Evolutionary conservation across 2,888 invertebrate genomes (phyloP), one percentile per base, ranked within the genome.

Genomic region (Drosophila mayaguana): DNA sequence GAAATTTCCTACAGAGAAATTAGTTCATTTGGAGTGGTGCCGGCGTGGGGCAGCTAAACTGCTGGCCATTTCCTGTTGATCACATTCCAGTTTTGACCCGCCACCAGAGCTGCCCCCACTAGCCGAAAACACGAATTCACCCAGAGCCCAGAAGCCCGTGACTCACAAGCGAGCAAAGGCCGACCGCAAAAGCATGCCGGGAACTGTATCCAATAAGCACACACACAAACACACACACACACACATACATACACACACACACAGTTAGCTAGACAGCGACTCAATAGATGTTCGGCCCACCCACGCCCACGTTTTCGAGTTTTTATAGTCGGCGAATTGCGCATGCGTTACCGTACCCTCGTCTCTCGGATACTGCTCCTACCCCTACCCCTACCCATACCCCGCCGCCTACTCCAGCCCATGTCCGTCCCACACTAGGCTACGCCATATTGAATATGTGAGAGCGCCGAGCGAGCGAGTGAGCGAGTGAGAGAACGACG

Each of bases 61-160:
- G 25, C 64, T 63, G 64, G 55, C 75, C 78, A 83, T 67, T 83
- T 84, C 87, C 87, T 80, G 83, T 83, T 76, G 72, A 70, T 70
- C 67, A 67, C 67, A 83, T 80, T 80, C 73, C 74, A 82, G 64
- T 64, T 64, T 71, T 57, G 63, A 70, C 45, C 63, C 51, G 65
- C 16, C 69, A 18, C 46, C 45, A 48, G 25, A 60, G 57, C 40
- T 62, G n/a, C 65, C n/a, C 69, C 69, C 77, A 64, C 67, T 34
- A 43, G 45, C 48, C 62, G 46, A 62, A n/a, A 60, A 63, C 43
- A 46, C 34, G 43, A 63, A 57, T 46, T 25, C 66, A 68, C 28
- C 67, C 56, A 63, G 54, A 64, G 66, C 66, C 61, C 72, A 74
- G 57, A 76, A 71, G 42, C 38, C 63, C 77, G 66, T 80, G 82